Evolutionary conservation across 2,797 vertebrate genomes (phyloP), one percentile per base, ranked within the genome.

Genomic region (Neosilurus mollespiculum): DNA sequence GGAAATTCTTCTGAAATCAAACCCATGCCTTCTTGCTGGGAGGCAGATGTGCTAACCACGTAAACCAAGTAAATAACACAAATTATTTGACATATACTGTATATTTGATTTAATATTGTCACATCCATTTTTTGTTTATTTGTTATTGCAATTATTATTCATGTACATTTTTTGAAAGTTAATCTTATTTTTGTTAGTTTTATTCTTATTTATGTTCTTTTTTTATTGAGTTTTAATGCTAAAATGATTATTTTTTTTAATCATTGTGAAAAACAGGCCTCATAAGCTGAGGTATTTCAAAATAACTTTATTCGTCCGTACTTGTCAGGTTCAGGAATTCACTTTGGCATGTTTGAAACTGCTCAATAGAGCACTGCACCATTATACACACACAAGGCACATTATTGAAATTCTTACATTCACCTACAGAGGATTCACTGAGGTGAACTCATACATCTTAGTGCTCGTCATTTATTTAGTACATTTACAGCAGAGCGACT

Each of bases 251-350:
- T n/a, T n/a, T n/a, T n/a, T n/a, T n/a, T n/a, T n/a, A 67, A 67
- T 70, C 3, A 49, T 18, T 51, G 22, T 49, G 22, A n/a, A 51
- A 71, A 24, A n/a, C 7, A 67, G 1, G 34, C 11, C 6, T 30
- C 18, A 56, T 54, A 30, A 26, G 14, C 9, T 9, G n/a, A 30
- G n/a, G 9, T 1, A 0, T 15, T n/a, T 49, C 15, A 77, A 6
- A 77, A 62, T 24, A 61, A 43, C 58, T 62, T 77, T 59, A 15
- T 77, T 77, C 14, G 20, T 7, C 58, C 43, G 34, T 43, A 62
- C 73, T 59, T 77, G 75, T 77, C 75, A 77, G 20, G 20, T 16
- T 43, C 75, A 77, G 58, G 58, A 77, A 61, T 77, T 77, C 14
- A 9, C 20, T 77, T n/a, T n/a, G 75, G 22, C 75, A 77, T 77